phyloP scores from a whole-genome alignment of 1,140 invertebrate genomes.

The Bombus confusus region DNA sequence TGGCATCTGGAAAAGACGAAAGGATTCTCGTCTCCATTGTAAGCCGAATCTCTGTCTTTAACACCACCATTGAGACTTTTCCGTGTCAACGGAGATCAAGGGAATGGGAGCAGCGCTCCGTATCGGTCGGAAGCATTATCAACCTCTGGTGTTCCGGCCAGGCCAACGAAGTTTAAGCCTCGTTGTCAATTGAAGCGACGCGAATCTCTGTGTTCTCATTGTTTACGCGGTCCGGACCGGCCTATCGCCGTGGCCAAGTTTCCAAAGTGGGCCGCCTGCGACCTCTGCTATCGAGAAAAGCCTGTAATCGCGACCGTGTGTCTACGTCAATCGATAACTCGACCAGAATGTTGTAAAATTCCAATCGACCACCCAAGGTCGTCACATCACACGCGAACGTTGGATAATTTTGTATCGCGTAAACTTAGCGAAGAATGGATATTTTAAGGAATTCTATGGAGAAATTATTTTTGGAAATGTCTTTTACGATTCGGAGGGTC shows the following conservation, averaged over 20 bases:
- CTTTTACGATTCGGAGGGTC: no score
- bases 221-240: constrained; percentile 14
- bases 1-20: no score
- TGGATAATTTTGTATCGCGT: background rate
- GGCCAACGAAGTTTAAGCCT: constrained; percentile 14
- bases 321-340: constrained; percentile 1
- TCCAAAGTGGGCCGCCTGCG: constrained; percentile 29
- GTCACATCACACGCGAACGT: background rate
- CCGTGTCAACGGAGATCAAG: constrained; percentile 34
- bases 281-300: background rate
- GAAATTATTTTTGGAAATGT: no score
- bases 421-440: no score
- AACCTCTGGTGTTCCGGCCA: constrained; percentile 32
- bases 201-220: constrained; percentile 18
- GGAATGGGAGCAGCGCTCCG: background rate
- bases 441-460: no score
- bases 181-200: constrained; percentile 29
- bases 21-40: background rate
- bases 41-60: background rate
- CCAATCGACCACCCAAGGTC: background rate
- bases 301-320: constrained; percentile 1
- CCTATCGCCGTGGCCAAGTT: constrained; percentile 37
- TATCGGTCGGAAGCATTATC: constrained; percentile 42
- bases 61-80: constrained; percentile 6
- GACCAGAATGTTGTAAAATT: background rate